Base-by-base conservation (phyloP, 2,113 vertebrate species). In the Ptychochromis oligacanthus region DNA sequence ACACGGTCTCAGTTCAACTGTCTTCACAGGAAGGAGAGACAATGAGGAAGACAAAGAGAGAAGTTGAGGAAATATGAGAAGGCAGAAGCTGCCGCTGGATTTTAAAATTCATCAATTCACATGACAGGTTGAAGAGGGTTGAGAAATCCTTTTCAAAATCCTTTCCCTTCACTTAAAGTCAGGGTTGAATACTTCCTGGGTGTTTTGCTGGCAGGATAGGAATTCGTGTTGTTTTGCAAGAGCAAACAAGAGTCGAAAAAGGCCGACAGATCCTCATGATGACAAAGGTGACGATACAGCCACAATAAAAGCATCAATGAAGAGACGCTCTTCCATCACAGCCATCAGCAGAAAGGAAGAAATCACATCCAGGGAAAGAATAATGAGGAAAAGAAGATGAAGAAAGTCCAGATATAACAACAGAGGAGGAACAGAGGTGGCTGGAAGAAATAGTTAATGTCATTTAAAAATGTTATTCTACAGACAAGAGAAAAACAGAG, bases 11-110 rank as follows among this genome's bases (percentile, higher is more conserved):
- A 72, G 54, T 72, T 72, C 67, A 72, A 54, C 67, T 2, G 11
- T 34, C 75, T 60, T 62, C 55, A 89, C 59, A 64, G 61, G 77
- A 40, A 20, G 22, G 31, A 61, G 54, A 64, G n/a, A 72, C n/a
- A 75, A 85, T 82, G 54, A 87, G 77, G 64, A 80, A 75, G 77
- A 40, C 43, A 58, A 75, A 82, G 22, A 76, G 70, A 60, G 60
- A 82, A 85, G 77, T 56, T n/a, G 20, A 75, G 55, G 54, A 20
- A 74, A 77, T 12, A 49, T 49, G 15, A 17, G 46, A 46, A 46
- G 14, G 15, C 43, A 36, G 79, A 80, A 85, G 60, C 26, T 22
- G 58, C 8, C 12, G 11, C 31, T 15, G 31, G 3, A 77, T 61
- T 61, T 13, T 34, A 24, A 55, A 65, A 54, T 61, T 26, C 52